Evolutionary conservation across 2,888 invertebrate species (phyloP).

Genomic region (Drosophila sordidapex): DNA sequence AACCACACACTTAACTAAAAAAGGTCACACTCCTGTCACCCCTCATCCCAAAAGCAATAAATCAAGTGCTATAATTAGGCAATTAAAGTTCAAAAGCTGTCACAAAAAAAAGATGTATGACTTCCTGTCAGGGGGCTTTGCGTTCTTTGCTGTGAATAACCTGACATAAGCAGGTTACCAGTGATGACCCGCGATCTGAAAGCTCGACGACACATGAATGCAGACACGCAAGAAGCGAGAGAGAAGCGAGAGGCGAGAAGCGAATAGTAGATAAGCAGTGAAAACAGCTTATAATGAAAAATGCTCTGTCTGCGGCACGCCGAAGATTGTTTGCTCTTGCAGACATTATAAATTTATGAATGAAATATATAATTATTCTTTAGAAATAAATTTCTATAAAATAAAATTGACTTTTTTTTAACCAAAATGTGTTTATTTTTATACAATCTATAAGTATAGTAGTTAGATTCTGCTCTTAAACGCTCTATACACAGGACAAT

Average conservation of each 20-base stretch:
- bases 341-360: not conserved
- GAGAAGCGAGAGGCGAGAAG: not conserved
- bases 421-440: not conserved
- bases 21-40: no score
- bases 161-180: constrained; percentile 50
- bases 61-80: no score
- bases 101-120: no score
- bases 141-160: no score
- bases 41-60: no score
- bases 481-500: not conserved
- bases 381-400: not conserved
- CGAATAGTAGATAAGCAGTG: constrained; percentile 3
- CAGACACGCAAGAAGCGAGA: no score
- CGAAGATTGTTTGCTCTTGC: not conserved
- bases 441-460: not conserved
- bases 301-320: no score
- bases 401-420: not conserved
- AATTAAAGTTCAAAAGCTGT: no score
- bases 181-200: constrained; percentile 63
- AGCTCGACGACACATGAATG: constrained; percentile 30
- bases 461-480: not conserved
- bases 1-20: no score
- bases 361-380: not conserved
- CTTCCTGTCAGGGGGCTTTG: no score
- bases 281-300: not conserved